These are phyloP conservation scores for Syncerus caffer DNA, from an alignment of 2,797 vertebrate species.

Conservation along the genomic window DNA sequence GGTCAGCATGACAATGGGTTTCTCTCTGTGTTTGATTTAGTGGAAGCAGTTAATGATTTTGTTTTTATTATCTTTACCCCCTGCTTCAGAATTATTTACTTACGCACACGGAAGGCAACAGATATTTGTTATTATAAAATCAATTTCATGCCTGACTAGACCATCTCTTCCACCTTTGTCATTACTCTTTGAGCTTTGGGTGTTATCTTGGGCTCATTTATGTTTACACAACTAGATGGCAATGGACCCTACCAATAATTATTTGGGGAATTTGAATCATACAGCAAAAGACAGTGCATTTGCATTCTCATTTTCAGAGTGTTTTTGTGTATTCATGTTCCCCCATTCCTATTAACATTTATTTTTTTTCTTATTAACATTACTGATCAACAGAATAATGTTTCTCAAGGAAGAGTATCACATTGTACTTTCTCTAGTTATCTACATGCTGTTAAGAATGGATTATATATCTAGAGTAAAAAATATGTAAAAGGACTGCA, in stretches of 20 bases:
- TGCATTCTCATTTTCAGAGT: slow-evolving; percentile 68
- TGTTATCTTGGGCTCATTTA: slow-evolving; percentile 83
- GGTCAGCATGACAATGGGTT: slow-evolving; percentile 93
- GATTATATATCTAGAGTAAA: slow-evolving; percentile 11
- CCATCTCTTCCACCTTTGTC: slow-evolving; percentile 88
- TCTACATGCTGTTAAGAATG: slow-evolving; percentile 17
- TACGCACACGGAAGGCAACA: slow-evolving; percentile 93
- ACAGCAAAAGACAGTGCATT: slow-evolving; percentile 65
- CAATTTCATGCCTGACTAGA: slow-evolving; percentile 97
- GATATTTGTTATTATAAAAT: slow-evolving; percentile 99
- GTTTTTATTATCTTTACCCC: slow-evolving; percentile 91
- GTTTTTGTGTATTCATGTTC: slow-evolving; percentile 44
- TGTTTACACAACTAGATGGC: slow-evolving; percentile 83
- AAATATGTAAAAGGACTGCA: slow-evolving; percentile 33
- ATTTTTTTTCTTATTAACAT: slow-evolving; percentile 50
- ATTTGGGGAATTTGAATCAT: slow-evolving; percentile 81
- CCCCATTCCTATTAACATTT: slow-evolving; percentile 55
- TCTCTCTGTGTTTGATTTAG: slow-evolving; percentile 93
- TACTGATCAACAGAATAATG: slow-evolving; percentile 46
- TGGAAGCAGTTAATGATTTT: slow-evolving; percentile 93
- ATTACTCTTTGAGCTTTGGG: slow-evolving; percentile 84
- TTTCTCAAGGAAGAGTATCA: slow-evolving; percentile 29
- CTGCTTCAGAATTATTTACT: slow-evolving; percentile 97
- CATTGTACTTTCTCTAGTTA: background rate
- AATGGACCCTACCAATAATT: slow-evolving; percentile 79